Conservation (phyloP, 2,113 vertebrate genomes). For the Sebastes schlegelii region DNA sequence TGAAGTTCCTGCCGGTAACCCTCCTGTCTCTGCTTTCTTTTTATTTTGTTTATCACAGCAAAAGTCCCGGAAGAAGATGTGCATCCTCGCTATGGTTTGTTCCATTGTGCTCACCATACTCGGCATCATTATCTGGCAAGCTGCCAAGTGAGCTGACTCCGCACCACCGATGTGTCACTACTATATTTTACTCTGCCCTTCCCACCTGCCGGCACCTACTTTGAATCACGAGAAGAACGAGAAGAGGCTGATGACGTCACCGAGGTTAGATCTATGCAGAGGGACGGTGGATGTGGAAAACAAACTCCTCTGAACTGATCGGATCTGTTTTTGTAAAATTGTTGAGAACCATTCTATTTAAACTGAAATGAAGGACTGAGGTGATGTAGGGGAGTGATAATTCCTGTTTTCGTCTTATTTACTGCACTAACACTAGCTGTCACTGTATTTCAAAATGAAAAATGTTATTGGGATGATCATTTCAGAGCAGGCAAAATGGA, state of each 20-base stretch:
- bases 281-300: constrained; percentile 5
- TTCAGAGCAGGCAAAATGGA: not conserved
- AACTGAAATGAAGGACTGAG: constrained; percentile 76
- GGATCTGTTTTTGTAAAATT: constrained; percentile 61
- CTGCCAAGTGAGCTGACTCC: constrained; percentile 73
- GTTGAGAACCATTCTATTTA: constrained; percentile 80
- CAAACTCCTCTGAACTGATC: constrained; percentile 47
- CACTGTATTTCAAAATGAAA: constrained; percentile 53
- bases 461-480: constrained; percentile 21
- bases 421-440: constrained; percentile 77
- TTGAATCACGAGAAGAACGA: constrained; percentile 37
- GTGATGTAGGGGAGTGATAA: constrained; percentile 61
- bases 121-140: constrained; percentile 84
- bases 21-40: not conserved
- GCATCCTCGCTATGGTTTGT: constrained; percentile 90
- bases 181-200: constrained; percentile 51
- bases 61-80: constrained; percentile 99
- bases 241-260: constrained; percentile 12
- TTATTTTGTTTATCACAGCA: constrained; percentile 80
- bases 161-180: constrained; percentile 4
- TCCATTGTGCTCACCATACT: constrained; percentile 83
- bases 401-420: constrained; percentile 63
- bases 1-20: not conserved
- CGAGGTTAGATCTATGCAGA: not conserved
- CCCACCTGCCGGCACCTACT: constrained; percentile 46